Conservation (phyloP, 30 jellyfish, hydroid and myxozoan genomes). For the Clytia hemisphaerica region DNA sequence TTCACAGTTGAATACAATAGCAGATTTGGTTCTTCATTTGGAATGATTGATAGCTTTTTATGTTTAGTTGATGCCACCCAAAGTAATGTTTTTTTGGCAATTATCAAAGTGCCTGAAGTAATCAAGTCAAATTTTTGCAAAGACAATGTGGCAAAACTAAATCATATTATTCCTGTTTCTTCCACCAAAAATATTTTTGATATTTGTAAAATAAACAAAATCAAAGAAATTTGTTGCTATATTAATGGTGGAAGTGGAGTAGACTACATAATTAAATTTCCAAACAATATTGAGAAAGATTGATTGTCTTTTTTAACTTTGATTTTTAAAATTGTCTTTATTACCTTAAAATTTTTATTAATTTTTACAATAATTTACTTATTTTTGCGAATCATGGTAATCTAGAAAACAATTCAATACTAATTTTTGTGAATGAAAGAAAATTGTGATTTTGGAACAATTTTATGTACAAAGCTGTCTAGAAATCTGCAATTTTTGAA, state of each 20-base stretch:
- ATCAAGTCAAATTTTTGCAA: neutral
- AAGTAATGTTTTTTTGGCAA: neutral
- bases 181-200: neutral
- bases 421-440: no score
- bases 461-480: no score
- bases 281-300: neutral
- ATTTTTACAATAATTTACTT: no score
- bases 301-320: no score
- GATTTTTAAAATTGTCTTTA: neutral
- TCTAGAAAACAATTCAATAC: no score
- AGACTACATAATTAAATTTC: neutral
- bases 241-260: neutral
- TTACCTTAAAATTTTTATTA: no score
- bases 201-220: neutral
- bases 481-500: no score
- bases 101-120: neutral
- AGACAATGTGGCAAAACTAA: neutral
- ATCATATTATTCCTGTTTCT: neutral
- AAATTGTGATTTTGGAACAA: no score
- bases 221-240: conserved; percentile 5
- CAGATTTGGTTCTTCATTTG: neutral
- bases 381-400: no score
- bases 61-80: neutral
- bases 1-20: neutral
- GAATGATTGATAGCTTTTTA: neutral